Percentiles rank a stretch among this genome's conserved stretches.
phyloP scores from a whole-genome alignment of 2,797 vertebrate genomes.

The Crypturellus tataupa region DNA sequence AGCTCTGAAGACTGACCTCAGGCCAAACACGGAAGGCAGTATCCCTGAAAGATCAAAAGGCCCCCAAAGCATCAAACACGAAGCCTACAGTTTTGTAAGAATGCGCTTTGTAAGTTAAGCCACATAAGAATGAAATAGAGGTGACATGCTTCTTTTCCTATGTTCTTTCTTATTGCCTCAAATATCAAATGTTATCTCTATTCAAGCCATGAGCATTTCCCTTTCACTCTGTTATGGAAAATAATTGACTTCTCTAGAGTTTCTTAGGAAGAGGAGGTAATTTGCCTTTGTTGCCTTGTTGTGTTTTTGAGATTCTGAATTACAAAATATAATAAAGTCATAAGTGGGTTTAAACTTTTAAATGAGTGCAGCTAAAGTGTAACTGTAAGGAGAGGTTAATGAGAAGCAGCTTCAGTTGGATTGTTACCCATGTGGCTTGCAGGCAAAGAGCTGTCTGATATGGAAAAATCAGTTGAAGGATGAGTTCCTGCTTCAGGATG shows the following conservation, averaged over 20 bases:
- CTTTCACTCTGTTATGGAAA: not conserved
- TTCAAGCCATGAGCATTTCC: not conserved
- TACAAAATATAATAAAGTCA: not conserved
- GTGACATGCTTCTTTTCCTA: not conserved
- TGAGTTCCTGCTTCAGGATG: constrained; percentile 65
- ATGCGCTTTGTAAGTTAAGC: not conserved
- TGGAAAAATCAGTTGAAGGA: constrained; percentile 52
- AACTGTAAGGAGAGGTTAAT: constrained; percentile 40
- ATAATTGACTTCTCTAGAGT: not conserved
- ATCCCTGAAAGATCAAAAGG: not conserved
- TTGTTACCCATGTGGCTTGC: constrained; percentile 61
- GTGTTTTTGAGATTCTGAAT: not conserved
- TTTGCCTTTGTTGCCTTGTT: not conserved
- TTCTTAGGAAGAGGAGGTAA: not conserved
- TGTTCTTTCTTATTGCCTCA: not conserved
- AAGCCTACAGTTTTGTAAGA: not conserved
- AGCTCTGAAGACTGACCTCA: not conserved
- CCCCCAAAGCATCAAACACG: not conserved
- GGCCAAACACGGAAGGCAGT: not conserved
- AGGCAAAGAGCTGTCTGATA: constrained; percentile 58
- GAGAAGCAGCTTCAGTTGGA: constrained; percentile 57
- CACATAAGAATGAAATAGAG: not conserved
- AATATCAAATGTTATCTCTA: not conserved
- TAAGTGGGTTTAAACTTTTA: constrained; percentile 9
- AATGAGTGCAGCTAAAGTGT: not conserved